Percentiles rank a stretch among this genome's conserved stretches.
Conservation (phyloP, 1,140 invertebrate species). For the Microplitis demolitor region DNA sequence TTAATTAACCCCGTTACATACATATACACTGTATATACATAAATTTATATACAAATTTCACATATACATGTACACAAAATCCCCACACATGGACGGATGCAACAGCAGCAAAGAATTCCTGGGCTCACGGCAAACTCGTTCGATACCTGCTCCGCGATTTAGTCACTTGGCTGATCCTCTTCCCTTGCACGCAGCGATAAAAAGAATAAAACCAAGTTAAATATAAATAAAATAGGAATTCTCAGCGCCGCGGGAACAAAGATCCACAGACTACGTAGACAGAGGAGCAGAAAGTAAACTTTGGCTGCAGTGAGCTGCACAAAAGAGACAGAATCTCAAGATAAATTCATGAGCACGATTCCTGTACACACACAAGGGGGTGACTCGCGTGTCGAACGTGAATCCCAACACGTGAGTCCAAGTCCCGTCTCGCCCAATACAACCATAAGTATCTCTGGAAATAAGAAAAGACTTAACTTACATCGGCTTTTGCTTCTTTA, state of each 20-base stretch:
- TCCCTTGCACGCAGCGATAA: background rate
- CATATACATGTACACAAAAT: too few relatives aligned
- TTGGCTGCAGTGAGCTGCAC: background rate
- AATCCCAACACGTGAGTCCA: slow-evolving; percentile 14
- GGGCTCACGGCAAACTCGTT: background rate
- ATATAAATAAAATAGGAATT: background rate
- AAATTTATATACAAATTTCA: too few relatives aligned
- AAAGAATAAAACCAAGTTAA: background rate
- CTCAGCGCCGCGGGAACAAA: slow-evolving; percentile 10
- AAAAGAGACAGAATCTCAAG: slow-evolving; percentile 21
- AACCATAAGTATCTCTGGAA: too few relatives aligned
- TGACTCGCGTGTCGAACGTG: slow-evolving; percentile 16
- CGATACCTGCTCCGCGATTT: background rate
- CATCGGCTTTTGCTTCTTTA: background rate
- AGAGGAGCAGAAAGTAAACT: background rate
- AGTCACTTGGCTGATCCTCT: background rate
- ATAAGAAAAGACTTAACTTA: background rate
- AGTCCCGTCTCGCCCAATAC: slow-evolving; percentile 8
- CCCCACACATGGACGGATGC: too few relatives aligned
- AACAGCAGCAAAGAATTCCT: slow-evolving; percentile 3
- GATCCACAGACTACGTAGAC: background rate
- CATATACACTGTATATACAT: background rate
- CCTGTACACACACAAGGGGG: slow-evolving; percentile 34
- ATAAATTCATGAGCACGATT: slow-evolving; percentile 54
- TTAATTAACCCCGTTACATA: slow-evolving; percentile 22